phyloP scores from a whole-genome alignment of 53 echinoderm and acorn worm genomes.

The Stichopus horrens region DNA sequence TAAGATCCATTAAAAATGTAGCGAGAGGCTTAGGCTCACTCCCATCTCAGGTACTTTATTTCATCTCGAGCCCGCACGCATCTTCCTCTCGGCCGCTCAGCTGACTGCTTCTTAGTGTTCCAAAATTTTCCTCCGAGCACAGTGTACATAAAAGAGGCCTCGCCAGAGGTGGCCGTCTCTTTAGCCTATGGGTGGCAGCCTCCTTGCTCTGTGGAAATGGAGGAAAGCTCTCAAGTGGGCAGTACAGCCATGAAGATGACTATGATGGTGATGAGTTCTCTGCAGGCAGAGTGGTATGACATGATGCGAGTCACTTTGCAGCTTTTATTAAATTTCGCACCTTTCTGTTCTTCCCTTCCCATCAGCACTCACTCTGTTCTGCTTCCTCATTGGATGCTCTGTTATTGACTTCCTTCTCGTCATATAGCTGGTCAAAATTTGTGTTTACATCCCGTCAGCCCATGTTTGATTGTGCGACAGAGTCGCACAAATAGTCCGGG shows the following conservation, averaged over 20 bases:
- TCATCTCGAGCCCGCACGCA: not conserved
- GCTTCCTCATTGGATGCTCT: not conserved
- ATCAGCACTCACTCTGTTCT: not conserved
- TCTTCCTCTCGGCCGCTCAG: not conserved
- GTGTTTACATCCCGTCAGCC: conserved; percentile 23
- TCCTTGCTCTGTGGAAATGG: not conserved
- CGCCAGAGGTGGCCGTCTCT: not conserved
- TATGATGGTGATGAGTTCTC: not conserved
- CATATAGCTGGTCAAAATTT: not conserved
- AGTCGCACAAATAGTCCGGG: conserved; percentile 17
- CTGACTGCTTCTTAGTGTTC: not conserved
- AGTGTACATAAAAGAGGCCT: conserved; percentile 37
- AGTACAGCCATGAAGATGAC: not conserved
- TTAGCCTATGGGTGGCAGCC: not conserved
- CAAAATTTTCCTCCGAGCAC: not conserved
- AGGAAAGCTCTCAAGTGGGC: not conserved
- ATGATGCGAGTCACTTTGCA: not conserved
- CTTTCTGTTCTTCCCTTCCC: not conserved
- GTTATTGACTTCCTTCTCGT: not conserved
- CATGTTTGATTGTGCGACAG: conserved; percentile 32
- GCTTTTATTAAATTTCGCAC: conserved; percentile 38
- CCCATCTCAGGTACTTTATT: no score
- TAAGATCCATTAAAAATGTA: not conserved
- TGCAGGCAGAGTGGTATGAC: conserved; percentile 1
- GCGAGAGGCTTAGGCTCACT: no score